These are phyloP conservation scores for Thereva nobilitata DNA, from an alignment of 2,888 invertebrate genomes.

Conservation along the genomic window DNA sequence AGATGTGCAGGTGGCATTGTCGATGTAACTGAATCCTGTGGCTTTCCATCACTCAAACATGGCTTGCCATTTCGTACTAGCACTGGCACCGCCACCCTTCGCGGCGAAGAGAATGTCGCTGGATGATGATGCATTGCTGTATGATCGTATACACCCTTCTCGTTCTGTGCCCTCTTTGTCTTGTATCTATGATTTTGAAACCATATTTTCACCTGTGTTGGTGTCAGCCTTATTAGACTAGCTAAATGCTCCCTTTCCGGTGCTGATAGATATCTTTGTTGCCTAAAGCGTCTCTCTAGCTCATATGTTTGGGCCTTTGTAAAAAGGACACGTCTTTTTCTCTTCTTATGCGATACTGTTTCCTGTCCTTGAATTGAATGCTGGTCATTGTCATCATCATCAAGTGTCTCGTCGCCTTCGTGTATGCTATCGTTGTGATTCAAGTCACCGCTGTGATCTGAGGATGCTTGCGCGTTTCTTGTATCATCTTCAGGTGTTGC, in stretches of 20 bases:
- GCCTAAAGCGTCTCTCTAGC: conserved; percentile 89
- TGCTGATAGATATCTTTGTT: conserved; percentile 95
- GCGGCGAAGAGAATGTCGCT: conserved; percentile 75
- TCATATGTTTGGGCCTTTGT: conserved; percentile 98
- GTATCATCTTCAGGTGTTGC: conserved; percentile 53
- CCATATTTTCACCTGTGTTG: conserved; percentile 99
- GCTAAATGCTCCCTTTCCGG: conserved; percentile 97
- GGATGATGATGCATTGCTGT: conserved; percentile 53
- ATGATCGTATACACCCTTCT: conserved; percentile 76
- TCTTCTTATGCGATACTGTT: conserved; percentile 74
- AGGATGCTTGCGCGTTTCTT: conserved; percentile 46
- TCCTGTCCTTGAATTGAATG: conserved; percentile 52
- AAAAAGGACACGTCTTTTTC: conserved; percentile 94
- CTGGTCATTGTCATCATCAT: conserved; percentile 62
- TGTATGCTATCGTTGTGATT: conserved; percentile 50
- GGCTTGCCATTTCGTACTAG: conserved; percentile 93
- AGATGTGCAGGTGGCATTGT: conserved; percentile 57
- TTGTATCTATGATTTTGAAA: conserved; percentile 99
- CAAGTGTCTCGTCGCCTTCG: conserved; percentile 58
- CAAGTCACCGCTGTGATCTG: conserved; percentile 35
- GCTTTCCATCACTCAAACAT: conserved; percentile 66
- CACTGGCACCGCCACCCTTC: conserved; percentile 92
- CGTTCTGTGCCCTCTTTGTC: conserved; percentile 96
- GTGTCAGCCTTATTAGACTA: conserved; percentile 90
- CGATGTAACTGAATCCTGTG: conserved; percentile 56